A percentile compares a stretch with the other conserved stretches of the same genome.
Evolutionary conservation across 2,113 vertebrate genomes (phyloP).

Genomic region (Pleuronectes platessa): DNA sequence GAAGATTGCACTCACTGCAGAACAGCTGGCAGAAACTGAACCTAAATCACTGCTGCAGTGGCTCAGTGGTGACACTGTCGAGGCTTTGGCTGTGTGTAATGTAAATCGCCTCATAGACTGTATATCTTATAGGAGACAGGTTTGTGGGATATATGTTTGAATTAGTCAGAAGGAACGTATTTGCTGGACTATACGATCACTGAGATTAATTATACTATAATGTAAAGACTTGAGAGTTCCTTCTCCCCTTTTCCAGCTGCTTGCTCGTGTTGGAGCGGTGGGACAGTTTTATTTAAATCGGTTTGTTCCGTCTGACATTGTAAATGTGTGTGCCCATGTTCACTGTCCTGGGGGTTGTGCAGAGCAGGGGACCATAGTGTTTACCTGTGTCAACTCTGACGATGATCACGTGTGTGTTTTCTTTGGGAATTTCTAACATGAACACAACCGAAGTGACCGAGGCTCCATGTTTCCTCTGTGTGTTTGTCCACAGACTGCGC

Average conservation of each 20-base stretch:
- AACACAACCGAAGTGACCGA: not conserved
- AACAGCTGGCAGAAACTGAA: conserved; percentile 47
- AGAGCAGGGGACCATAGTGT: conserved; percentile 26
- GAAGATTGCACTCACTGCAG: conserved; percentile 35
- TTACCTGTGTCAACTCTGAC: conserved; percentile 17
- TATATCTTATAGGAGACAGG: not conserved
- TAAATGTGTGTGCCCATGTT: conserved; percentile 2
- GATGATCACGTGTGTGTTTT: too few species aligned
- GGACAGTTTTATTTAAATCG: conserved; percentile 32
- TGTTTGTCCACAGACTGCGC: conserved; percentile 82
- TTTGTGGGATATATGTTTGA: not conserved
- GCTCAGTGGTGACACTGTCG: conserved; percentile 30
- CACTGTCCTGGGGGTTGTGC: conserved; percentile 25
- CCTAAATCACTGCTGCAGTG: conserved; percentile 62
- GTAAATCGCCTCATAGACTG: not conserved
- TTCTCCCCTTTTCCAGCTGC: not conserved
- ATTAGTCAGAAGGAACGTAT: not conserved
- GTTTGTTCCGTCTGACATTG: conserved; percentile 20
- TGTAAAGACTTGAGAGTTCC: not conserved
- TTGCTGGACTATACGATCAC: not conserved
- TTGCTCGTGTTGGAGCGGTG: not conserved
- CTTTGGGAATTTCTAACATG: too few species aligned
- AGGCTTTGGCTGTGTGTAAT: not conserved
- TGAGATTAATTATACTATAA: not conserved
- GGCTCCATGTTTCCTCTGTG: conserved; percentile 20